Base-by-base conservation (phyloP, 2,888 invertebrate species). In the Eupithecia dodoneata region DNA sequence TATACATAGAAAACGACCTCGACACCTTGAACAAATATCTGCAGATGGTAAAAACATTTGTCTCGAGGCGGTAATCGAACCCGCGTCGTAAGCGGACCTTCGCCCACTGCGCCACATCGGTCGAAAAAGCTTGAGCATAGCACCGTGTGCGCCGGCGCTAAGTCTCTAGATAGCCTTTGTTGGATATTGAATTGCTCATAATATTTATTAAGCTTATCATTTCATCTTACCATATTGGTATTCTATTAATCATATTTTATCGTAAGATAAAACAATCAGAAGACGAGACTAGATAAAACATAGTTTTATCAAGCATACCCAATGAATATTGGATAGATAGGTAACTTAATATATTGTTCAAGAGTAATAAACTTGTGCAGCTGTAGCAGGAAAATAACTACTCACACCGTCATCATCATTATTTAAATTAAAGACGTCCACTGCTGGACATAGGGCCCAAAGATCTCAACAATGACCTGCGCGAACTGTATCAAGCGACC, bases 211-310 rank as follows among this genome's bases (percentile, higher is more conserved):
- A 3, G 44, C 45, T 45, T 63, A 63, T 30, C 18, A n/a, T 67
- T n/a, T 69, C 67, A 69, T 69, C 44, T 69, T 5, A 69, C 41
- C 41, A n/a, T 67, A 44, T n/a, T 44, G 66, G 67, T 41, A 42
- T 67, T 42, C 15, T 67, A 67, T 30, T 67, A 41, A 67, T 44
- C n/a, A 44, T 45, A 44, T 69, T 69, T 41, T 66, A 69, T 69
- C 71, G 45, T 52, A n/a, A 44, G 67, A 44, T 67, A 67, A 42
- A 42, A 44, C 66, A 66, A 44, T n/a, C 67, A 67, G 67, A 15
- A 44, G 67, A 67, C 15, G 71, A 71, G 47, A 63, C 15, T 55
- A 70, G 79, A 79, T 79, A 78, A 76, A 78, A 75, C 52, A 15
- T 45, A 69, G 10, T 45, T 59, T 76, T 73, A 76, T 70, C 63